Evolutionary conservation across 2,113 vertebrate species (phyloP).

Genomic region (Ciconia boyciana): DNA sequence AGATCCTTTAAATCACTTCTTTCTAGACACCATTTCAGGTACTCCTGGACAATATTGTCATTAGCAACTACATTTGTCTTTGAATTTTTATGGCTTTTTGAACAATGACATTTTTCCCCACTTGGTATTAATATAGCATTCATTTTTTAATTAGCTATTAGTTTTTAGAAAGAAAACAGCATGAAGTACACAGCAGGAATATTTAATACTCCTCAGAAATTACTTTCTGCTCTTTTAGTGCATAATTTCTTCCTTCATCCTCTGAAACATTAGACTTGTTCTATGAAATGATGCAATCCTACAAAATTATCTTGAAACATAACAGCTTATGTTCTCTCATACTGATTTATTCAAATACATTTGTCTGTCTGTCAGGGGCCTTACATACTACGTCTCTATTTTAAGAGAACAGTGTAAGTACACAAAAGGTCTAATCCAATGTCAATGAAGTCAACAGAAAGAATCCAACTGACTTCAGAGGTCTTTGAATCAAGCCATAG

Average conservation of each 20-base stretch:
- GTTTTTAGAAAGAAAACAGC: neutral
- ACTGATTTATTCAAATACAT: neutral
- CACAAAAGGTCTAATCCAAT: neutral
- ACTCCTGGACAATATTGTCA: neutral
- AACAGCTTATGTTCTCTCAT: neutral
- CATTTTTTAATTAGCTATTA: neutral
- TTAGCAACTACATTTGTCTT: neutral
- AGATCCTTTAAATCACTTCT: neutral
- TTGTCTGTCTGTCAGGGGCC: neutral
- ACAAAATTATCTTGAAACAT: neutral
- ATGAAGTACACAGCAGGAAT: rapidly evolving
- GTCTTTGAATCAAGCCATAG: neutral
- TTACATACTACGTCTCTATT: neutral
- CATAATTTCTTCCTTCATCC: neutral
- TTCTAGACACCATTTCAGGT: neutral
- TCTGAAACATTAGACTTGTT: neutral
- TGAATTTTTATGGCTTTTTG: neutral
- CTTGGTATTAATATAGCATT: neutral
- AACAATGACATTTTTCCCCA: neutral
- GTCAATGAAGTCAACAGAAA: neutral
- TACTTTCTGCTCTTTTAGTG: neutral
- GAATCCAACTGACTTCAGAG: neutral
- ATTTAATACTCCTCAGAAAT: neutral
- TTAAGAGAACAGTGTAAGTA: neutral
- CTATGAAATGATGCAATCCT: neutral